Percentiles rank a stretch among this genome's conserved stretches.
These are phyloP conservation scores for Spilosoma lubricipeda DNA, from an alignment of 2,888 invertebrate genomes.

Conservation along the genomic window DNA sequence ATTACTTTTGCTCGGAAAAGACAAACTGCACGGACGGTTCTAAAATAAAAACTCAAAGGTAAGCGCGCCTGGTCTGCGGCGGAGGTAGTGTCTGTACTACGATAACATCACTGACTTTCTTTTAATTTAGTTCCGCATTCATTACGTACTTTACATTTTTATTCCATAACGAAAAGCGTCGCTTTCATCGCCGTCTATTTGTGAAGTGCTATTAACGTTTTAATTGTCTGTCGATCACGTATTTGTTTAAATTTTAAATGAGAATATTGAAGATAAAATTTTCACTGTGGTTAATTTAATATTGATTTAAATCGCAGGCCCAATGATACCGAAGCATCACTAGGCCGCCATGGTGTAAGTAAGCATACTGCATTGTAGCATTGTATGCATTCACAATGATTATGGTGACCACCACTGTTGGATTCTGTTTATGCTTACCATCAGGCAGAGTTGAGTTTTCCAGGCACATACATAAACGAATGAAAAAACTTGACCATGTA, in stretches of 20 bases:
- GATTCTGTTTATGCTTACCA: no score
- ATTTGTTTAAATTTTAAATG: constrained; percentile 11
- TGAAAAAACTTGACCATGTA: neutral
- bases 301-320: neutral
- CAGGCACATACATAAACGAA: no score
- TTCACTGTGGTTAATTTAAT: neutral
- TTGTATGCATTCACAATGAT: no score
- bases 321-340: no score
- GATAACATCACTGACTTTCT: constrained; percentile 29
- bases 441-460: no score
- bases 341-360: no score
- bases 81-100: constrained; percentile 14
- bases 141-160: constrained; percentile 28
- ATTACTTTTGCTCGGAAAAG: constrained; percentile 10
- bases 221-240: neutral
- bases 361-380: no score
- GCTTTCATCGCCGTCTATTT: constrained; percentile 15
- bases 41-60: constrained; percentile 14
- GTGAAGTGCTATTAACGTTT: constrained; percentile 27
- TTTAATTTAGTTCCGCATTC: constrained; percentile 33
- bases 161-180: constrained; percentile 23
- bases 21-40: constrained; percentile 16
- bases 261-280: neutral
- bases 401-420: no score
- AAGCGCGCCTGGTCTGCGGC: constrained; percentile 1